Evolutionary conservation across 2,797 vertebrate genomes (phyloP), one percentile per base, ranked within the genome.

Genomic region (Cynodonichthys magdalenae): DNA sequence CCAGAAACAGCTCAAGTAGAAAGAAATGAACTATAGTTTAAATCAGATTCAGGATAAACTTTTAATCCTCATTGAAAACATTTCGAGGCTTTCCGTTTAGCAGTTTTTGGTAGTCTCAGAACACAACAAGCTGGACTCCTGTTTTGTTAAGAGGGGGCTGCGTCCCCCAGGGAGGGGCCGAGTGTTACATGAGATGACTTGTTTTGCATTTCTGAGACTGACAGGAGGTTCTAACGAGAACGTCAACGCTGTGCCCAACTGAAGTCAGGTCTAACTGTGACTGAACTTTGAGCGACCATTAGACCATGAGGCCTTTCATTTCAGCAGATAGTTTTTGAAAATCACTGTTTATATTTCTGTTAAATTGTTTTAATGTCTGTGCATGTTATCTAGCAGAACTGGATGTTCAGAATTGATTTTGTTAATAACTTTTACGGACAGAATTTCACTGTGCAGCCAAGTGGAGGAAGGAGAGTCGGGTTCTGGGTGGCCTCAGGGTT

Each of bases 51-150:
- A 45, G 46, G 15, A 59, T 64, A 6, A 42, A 52, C 15, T 50
- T 17, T 71, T n/a, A 1, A 36, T 56, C 28, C 59, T 24, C 53
- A 69, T 11, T 14, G 4, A 50, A 0, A 48, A 52, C 52, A 54
- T 55, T 61, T 19, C 24, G 78, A 63, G 69, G 74, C 66, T 86
- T 80, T 82, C 53, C 63, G 49, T 72, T 73, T 71, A 59, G 62
- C 58, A 49, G 47, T 78, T 70, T 50, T 91, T 92, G 91, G 92
- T 93, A 92, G 93, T 93, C 92, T 81, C 4, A 56, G 65, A 79
- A 53, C 44, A 70, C 73, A 78, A 82, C 61, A 81, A 78, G 90
- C 85, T 84, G 86, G 75, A 39, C 79, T 70, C 66, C 67, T 67
- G 1, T 85, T 89, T 86, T 66, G 67, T 69, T 84, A 51, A 75